These are phyloP conservation scores for Meandrusa payeni DNA, from an alignment of 2,888 invertebrate genomes.

Conservation along the genomic window DNA sequence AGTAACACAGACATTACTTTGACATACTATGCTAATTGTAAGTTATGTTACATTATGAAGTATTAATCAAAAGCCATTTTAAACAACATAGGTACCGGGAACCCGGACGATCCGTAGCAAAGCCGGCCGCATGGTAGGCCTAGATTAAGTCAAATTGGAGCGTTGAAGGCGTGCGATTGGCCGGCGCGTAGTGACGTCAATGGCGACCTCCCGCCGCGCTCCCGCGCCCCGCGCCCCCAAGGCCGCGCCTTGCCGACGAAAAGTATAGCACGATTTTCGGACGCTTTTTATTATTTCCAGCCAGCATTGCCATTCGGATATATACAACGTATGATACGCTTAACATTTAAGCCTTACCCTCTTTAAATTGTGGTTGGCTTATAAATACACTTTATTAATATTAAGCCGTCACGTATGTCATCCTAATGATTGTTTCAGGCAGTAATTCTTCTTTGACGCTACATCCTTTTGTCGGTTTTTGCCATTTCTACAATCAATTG, in stretches of 20 bases:
- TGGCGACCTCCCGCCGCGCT: constrained; percentile 63
- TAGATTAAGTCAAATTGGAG: constrained; percentile 56
- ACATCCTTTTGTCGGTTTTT: no score
- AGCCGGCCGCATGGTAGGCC: constrained; percentile 22
- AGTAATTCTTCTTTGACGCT: no score
- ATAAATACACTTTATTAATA: no score
- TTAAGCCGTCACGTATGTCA: no score
- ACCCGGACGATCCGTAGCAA: constrained; percentile 9
- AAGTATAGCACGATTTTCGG: constrained; percentile 73
- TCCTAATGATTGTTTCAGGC: no score
- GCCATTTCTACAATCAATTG: no score
- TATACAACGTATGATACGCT: neutral
- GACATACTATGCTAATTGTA: no score
- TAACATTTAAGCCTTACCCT: neutral
- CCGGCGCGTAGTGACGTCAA: constrained; percentile 70
- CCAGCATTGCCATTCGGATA: constrained; percentile 9
- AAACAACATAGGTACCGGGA: neutral
- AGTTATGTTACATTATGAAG: neutral
- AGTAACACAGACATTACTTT: no score
- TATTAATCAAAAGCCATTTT: neutral
- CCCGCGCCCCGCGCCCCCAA: constrained; percentile 47
- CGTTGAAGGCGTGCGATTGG: constrained; percentile 59
- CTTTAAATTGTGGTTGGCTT: no score
- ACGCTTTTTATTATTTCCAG: constrained; percentile 37
- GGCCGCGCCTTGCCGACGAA: constrained; percentile 67